phyloP scores from a whole-genome alignment of 2,113 vertebrate genomes.

The Lethenteron reissneri region DNA sequence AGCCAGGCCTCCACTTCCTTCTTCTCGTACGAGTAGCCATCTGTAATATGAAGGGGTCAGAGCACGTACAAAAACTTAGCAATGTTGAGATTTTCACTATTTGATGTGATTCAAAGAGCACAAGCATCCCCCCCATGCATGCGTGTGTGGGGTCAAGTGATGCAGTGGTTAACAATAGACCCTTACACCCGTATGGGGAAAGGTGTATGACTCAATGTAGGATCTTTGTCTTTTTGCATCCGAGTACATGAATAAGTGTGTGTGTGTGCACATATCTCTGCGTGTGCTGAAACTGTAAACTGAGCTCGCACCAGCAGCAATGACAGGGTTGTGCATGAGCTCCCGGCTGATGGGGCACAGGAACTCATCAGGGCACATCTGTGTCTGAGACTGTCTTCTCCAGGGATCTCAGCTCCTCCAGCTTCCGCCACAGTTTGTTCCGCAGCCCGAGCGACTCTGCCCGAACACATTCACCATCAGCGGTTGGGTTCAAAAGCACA shows the following conservation, averaged over 20 bases:
- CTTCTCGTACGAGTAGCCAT: slow-evolving; percentile 82
- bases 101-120: too few species aligned
- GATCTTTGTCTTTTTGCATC: too few species aligned
- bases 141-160: too few species aligned
- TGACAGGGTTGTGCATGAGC: slow-evolving; percentile 54
- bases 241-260: too few species aligned
- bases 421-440: slow-evolving; percentile 36
- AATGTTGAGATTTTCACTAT: too few species aligned
- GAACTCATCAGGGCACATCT: slow-evolving; percentile 49
- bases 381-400: slow-evolving; percentile 9
- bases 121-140: too few species aligned
- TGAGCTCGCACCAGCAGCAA: slow-evolving; percentile 37
- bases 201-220: too few species aligned
- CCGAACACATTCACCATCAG: background rate
- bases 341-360: slow-evolving; percentile 58
- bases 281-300: too few species aligned
- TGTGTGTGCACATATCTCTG: background rate
- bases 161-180: too few species aligned
- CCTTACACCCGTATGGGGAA: too few species aligned
- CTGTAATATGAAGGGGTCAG: slow-evolving; percentile 22
- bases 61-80: too few species aligned
- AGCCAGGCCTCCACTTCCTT: slow-evolving; percentile 73
- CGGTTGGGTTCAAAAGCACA: too few species aligned
- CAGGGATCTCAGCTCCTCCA: slow-evolving; percentile 32
- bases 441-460: slow-evolving; percentile 46